Percentiles rank a stretch among this genome's conserved stretches.
Conservation (phyloP, 1,140 invertebrate genomes). For the Macrosteles quadrilineatus region DNA sequence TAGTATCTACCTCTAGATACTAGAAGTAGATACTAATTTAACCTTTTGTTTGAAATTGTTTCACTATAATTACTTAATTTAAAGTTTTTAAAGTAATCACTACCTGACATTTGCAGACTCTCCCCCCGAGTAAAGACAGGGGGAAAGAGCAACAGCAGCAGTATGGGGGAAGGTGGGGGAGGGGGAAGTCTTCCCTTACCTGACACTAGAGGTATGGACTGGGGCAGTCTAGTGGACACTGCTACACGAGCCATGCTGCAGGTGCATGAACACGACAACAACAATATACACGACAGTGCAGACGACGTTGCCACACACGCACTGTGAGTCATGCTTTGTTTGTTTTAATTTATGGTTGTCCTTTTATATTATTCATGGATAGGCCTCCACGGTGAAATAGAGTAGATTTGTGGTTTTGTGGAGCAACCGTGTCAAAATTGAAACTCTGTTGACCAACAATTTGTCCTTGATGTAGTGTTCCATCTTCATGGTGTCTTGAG, state of each 20-base stretch:
- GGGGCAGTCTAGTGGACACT: slow-evolving; percentile 75
- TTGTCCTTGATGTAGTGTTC: too few species aligned
- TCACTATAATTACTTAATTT: too few species aligned
- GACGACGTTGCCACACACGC: neutral
- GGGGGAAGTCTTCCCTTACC: slow-evolving; percentile 55
- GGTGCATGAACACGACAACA: slow-evolving; percentile 44
- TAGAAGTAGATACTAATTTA: too few species aligned
- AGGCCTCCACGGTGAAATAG: too few species aligned
- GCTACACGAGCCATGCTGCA: slow-evolving; percentile 71
- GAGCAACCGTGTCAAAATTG: too few species aligned
- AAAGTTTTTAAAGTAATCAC: too few species aligned
- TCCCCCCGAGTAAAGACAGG: slow-evolving; percentile 51
- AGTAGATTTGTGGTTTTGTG: too few species aligned
- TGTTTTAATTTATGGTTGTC: neutral
- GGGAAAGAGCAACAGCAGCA: neutral
- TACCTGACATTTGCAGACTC: slow-evolving; percentile 50
- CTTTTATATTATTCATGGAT: too few species aligned
- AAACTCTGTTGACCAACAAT: too few species aligned
- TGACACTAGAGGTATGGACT: slow-evolving; percentile 65
- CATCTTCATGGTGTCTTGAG: too few species aligned
- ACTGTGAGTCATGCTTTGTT: neutral
- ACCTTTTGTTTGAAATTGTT: too few species aligned
- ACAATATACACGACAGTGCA: slow-evolving; percentile 17
- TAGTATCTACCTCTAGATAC: too few species aligned
- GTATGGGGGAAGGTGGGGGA: neutral